Conservation (phyloP, 2,888 invertebrate genomes). For the Hirudinaria manillensis region DNA sequence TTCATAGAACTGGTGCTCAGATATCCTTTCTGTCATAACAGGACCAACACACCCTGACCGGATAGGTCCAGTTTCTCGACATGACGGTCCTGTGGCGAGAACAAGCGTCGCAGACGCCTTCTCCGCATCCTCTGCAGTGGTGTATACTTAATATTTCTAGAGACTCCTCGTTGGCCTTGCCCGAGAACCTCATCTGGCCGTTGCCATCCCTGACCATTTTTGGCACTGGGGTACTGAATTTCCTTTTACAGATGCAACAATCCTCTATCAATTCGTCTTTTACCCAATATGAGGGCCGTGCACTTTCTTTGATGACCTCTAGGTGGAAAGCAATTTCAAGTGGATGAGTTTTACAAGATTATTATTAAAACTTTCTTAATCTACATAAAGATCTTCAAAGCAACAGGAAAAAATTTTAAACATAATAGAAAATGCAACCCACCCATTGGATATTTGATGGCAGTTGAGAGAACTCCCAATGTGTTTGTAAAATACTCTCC, state of each 20-base stretch:
- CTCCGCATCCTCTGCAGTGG: conserved; percentile 69
- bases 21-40: conserved; percentile 43
- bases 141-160: conserved; percentile 53
- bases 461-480: conserved; percentile 66
- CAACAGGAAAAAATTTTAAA: neutral
- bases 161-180: neutral
- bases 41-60: conserved; percentile 56
- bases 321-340: neutral
- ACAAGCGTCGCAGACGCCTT: conserved; percentile 62
- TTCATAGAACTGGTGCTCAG: neutral
- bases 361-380: neutral
- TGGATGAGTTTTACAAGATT: neutral
- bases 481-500: conserved; percentile 71
- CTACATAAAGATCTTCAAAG: neutral
- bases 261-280: conserved; percentile 67
- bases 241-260: conserved; percentile 64
- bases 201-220: neutral
- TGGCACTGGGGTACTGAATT: conserved; percentile 55
- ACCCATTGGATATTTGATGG: conserved; percentile 70
- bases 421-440: conserved; percentile 40
- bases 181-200: neutral
- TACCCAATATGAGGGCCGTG: conserved; percentile 72
- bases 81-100: conserved; percentile 55
- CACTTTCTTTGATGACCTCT: conserved; percentile 58
- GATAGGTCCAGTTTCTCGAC: conserved; percentile 56